Evolutionary conservation across 30 jellyfish, hydroid and myxozoan species (phyloP).

Genomic region (Pelagia noctiluca): DNA sequence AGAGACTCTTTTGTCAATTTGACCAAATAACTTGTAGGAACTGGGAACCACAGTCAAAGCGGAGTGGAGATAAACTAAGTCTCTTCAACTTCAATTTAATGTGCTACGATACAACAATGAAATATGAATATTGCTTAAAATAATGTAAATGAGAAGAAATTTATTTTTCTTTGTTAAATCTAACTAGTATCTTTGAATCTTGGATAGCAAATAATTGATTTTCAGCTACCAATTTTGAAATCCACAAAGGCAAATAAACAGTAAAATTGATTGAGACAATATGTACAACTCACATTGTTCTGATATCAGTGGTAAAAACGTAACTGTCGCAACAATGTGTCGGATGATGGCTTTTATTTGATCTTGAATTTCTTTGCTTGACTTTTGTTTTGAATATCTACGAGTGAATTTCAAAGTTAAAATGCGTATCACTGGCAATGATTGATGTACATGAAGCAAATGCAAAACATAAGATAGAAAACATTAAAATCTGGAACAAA

Average conservation of each 20-base stretch:
- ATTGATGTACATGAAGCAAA: background rate
- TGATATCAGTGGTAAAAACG: slow-evolving; percentile 81
- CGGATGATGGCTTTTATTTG: slow-evolving; percentile 85
- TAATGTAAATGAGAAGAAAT: too few species aligned
- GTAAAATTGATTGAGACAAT: background rate
- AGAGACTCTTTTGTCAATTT: too few species aligned
- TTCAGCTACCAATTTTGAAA: too few species aligned
- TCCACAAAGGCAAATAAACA: too few species aligned
- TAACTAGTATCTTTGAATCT: background rate
- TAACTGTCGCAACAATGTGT: slow-evolving; percentile 90
- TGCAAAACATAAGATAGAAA: background rate
- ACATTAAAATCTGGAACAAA: background rate
- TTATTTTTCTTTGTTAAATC: too few species aligned
- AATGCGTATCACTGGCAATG: background rate
- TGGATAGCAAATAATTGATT: background rate
- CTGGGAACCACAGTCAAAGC: too few species aligned
- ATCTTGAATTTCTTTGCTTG: slow-evolving; percentile 73
- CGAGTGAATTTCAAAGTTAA: background rate
- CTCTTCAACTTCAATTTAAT: too few species aligned
- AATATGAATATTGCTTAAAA: background rate
- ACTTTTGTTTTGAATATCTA: slow-evolving; percentile 58
- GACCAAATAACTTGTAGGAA: too few species aligned
- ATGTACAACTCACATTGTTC: slow-evolving; percentile 73
- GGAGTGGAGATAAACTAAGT: too few species aligned
- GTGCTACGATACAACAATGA: background rate